Conservation (phyloP, 2,888 invertebrate genomes). For the Panorpa germanica region DNA sequence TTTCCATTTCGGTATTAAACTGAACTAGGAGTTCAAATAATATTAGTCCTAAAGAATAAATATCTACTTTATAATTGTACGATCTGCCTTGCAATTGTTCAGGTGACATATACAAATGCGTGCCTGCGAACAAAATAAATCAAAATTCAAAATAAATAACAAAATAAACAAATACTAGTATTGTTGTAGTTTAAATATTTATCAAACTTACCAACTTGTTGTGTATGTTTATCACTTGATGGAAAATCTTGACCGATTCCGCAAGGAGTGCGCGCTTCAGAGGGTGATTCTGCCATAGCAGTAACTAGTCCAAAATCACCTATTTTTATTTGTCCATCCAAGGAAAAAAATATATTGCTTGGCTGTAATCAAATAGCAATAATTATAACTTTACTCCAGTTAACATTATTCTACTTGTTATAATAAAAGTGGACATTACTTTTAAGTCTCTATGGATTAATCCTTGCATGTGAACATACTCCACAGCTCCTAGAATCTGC, state of each 20-base stretch:
- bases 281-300: constrained; percentile 44
- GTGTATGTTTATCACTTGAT: constrained; percentile 31
- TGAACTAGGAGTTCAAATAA: constrained; percentile 82
- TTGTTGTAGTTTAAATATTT: constrained; percentile 2
- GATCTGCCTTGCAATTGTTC: constrained; percentile 63
- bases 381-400: background rate
- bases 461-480: constrained; percentile 83
- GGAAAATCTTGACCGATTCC: constrained; percentile 18
- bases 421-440: constrained; percentile 30
- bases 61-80: constrained; percentile 86
- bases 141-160: no score
- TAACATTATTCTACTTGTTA: no score
- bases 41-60: constrained; percentile 85
- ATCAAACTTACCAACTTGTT: constrained; percentile 34
- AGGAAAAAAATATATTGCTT: constrained; percentile 84
- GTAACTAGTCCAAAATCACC: constrained; percentile 98
- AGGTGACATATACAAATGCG: constrained; percentile 94
- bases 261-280: constrained; percentile 18
- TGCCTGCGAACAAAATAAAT: no score
- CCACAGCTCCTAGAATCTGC: constrained; percentile 87
- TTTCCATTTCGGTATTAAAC: constrained; percentile 82
- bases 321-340: constrained; percentile 80
- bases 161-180: no score
- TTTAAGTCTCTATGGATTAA: constrained; percentile 94
- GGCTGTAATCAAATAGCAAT: constrained; percentile 32